phyloP scores from a whole-genome alignment of 2,888 invertebrate species.

The Aphidoletes aphidimyza region DNA sequence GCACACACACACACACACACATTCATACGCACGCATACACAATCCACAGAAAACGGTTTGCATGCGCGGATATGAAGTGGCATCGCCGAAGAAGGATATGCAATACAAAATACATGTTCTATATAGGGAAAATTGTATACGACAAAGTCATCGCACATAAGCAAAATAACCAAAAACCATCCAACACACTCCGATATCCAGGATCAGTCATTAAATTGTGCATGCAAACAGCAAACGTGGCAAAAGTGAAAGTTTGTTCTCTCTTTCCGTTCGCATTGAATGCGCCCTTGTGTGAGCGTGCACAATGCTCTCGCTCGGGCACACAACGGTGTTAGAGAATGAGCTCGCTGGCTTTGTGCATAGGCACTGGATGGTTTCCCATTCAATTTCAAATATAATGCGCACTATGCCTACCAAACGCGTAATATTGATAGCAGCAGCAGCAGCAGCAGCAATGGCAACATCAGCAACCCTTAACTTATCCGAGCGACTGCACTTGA shows the following conservation, averaged over 20 bases:
- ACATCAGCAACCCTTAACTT: slow-evolving; percentile 26
- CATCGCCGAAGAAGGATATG: background rate
- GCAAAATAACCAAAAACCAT: background rate
- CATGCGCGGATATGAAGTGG: slow-evolving; percentile 41
- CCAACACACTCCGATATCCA: background rate
- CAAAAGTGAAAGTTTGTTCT: slow-evolving; percentile 46
- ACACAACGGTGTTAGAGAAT: background rate
- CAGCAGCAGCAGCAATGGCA: slow-evolving; percentile 4
- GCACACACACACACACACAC: background rate
- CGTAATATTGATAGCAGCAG: slow-evolving; percentile 43
- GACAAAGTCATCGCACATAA: background rate
- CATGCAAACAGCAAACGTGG: slow-evolving; percentile 46
- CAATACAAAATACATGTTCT: background rate
- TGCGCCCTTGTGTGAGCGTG: background rate
- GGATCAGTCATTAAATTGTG: slow-evolving; percentile 39
- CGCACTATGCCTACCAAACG: slow-evolving; percentile 49
- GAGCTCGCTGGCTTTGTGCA: background rate
- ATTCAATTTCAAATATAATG: background rate
- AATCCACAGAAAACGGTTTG: no score
- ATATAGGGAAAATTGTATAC: background rate
- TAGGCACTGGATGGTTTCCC: background rate
- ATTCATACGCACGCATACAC: no score
- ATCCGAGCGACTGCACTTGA: slow-evolving; percentile 49
- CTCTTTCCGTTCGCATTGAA: background rate
- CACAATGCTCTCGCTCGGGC: background rate